Evolutionary conservation across 35 echinoderm and acorn worm genomes (phyloP).

Genomic region (Strongylocentrotus purpuratus): DNA sequence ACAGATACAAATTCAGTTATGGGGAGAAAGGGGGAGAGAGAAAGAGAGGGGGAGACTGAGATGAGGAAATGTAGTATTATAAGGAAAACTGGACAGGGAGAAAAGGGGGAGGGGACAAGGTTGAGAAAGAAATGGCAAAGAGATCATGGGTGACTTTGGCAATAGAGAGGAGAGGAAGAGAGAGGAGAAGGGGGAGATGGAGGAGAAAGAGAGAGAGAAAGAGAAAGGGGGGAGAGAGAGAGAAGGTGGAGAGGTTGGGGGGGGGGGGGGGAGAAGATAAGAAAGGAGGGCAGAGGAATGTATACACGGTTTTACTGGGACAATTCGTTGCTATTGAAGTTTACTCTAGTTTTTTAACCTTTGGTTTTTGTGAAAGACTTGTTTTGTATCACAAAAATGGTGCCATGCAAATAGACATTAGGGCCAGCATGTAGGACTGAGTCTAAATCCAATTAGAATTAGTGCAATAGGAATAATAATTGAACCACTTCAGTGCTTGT

Average conservation of each 20-base stretch:
- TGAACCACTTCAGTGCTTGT: neutral
- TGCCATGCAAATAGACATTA: constrained; percentile 10
- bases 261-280: neutral
- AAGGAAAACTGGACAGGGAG: neutral
- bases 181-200: no score
- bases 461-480: neutral
- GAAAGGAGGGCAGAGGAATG: neutral
- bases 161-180: neutral
- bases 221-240: neutral
- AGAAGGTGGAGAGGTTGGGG: no score
- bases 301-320: neutral
- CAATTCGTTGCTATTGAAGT: neutral
- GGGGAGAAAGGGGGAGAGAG: no score
- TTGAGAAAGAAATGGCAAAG: neutral
- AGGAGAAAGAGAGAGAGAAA: neutral
- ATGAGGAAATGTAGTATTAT: no score
- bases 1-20: no score
- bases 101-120: neutral
- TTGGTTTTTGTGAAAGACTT: neutral
- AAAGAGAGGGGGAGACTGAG: no score
- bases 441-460: constrained; percentile 19
- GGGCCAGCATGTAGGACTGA: neutral
- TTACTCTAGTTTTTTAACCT: constrained; percentile 12
- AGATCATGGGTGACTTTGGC: neutral
- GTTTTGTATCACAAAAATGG: constrained; percentile 3